A percentile compares a stretch with the other conserved stretches of the same genome.
Evolutionary conservation across 2,888 invertebrate species (phyloP).

Genomic region (Andrena haemorrhoa): DNA sequence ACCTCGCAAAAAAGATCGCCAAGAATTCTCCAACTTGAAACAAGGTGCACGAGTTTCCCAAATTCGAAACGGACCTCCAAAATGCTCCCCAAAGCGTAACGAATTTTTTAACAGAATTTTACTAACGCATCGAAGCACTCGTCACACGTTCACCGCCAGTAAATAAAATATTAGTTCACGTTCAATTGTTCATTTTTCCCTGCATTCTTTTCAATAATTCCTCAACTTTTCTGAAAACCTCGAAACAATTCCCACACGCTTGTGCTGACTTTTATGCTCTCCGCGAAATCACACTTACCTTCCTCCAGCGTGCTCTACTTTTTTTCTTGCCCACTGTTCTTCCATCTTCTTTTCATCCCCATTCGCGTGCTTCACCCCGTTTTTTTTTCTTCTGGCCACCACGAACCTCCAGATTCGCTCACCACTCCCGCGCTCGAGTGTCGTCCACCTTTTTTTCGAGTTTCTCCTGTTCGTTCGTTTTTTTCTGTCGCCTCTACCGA

Average conservation of each 20-base stretch:
- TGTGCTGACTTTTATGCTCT: neutral
- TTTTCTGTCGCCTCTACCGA: slow-evolving; percentile 19
- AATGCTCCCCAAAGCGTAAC: neutral
- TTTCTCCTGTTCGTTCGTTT: neutral
- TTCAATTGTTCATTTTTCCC: neutral
- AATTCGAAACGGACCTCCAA: neutral
- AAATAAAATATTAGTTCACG: neutral
- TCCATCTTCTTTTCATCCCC: neutral
- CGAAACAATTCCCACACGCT: neutral
- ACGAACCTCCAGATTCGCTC: slow-evolving; percentile 11
- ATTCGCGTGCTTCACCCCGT: slow-evolving; percentile 23
- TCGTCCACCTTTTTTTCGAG: neutral
- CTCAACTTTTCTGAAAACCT: neutral
- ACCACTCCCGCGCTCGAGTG: slow-evolving; percentile 9
- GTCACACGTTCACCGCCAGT: neutral
- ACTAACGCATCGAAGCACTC: neutral
- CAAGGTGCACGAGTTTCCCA: neutral
- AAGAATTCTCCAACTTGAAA: neutral
- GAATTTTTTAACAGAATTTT: neutral
- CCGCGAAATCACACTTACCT: neutral
- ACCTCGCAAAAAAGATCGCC: neutral
- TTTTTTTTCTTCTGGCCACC: neutral
- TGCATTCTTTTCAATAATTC: neutral
- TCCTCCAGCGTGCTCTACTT: neutral
- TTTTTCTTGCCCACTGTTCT: neutral